Base-by-base conservation (phyloP, 2,888 invertebrate genomes). In the Vanessa cardui region DNA sequence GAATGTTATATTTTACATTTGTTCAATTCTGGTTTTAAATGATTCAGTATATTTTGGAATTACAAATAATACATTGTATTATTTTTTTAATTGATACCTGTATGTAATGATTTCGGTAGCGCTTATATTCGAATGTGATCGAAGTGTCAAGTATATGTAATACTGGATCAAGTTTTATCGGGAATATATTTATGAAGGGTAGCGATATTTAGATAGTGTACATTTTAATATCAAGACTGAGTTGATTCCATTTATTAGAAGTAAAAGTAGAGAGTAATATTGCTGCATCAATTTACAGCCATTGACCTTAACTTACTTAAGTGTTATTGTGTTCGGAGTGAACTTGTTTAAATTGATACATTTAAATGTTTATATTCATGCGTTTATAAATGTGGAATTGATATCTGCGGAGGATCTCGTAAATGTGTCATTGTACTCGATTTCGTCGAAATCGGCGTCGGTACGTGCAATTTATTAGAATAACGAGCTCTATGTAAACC, bases 401-500 rank as follows among this genome's bases (percentile, higher is more conserved):
- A 33, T 56, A 56, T 56, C 56, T 56, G 56, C n/a, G 31, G 31
- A 56, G 56, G 33, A 56, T 56, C 33, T 33, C 33, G 56, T 33
- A 56, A 56, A 31, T 26, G 33, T 56, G 56, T 56, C 56, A 56
- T 33, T 56, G 56, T 56, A 26, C 18, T 18, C 39, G 39, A 39
- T 31, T 26, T 31, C 31, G 26, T 54, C n/a, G 16, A n/a, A 54
- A 39, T 18, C 8, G n/a, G 56, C n/a, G 18, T 52, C 21, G 47
- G 66, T 61, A 61, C 50, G 60, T 69, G 2, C 3, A 61, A 15
- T 49, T 49, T 20, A 54, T 46, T 62, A 58, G 52, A 67, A 64
- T 50, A 59, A 39, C 39, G 44, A 58, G 50, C 58, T 64, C 47
- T 59, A 60, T 46, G 26, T 46, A 61, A 56, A 56, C 39, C 39